Base-by-base conservation (phyloP, 2,113 vertebrate genomes). In the Tor tambroides region DNA sequence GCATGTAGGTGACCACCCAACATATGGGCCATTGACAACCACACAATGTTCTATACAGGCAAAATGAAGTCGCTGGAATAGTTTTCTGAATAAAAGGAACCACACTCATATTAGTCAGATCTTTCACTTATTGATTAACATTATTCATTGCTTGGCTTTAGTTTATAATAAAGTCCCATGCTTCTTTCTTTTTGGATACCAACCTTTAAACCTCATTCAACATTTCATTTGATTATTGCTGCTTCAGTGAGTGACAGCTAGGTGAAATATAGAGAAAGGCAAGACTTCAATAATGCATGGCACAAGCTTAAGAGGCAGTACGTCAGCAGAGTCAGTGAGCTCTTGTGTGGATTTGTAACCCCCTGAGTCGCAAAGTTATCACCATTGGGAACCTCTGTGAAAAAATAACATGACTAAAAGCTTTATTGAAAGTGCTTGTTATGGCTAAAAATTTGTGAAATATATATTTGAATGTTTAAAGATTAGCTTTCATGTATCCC, bases 221-320 rank as follows among this genome's bases (percentile, higher is more conserved):
- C 30, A 79, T 83, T 83, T 80, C 38, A 86, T 88, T 85, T 61
- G 19, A 72, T 85, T 80, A 83, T 77, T 80, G 63, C 67, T 8
- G 63, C 74, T 12, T 59, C 32, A 49, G 23, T 46, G 26, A 54
- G 23, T 74, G 74, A 26, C 54, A 56, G 30, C 19, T 21, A 32
- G 8, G 77, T 85, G 83, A 85, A 82, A 85, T 82, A 87, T 82
- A 19, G 19, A 30, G 56, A 80, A 86, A 81, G 35, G 23, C n/a
- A 65, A 79, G 43, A 11, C 72, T 75, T 88, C 74, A 85, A 85
- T 67, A 65, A 83, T 87, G 54, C 71, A 87, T 69, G 26, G 26
- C n/a, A 35, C 19, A 51, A 5, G 35, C 5, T 54, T 74, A 76
- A 43, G 12, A 78, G 51, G 15, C n/a, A 38, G 51, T 76, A 35